Evolutionary conservation across 2,888 invertebrate genomes (phyloP).

Genomic region (Arrhopalites spinosus): DNA sequence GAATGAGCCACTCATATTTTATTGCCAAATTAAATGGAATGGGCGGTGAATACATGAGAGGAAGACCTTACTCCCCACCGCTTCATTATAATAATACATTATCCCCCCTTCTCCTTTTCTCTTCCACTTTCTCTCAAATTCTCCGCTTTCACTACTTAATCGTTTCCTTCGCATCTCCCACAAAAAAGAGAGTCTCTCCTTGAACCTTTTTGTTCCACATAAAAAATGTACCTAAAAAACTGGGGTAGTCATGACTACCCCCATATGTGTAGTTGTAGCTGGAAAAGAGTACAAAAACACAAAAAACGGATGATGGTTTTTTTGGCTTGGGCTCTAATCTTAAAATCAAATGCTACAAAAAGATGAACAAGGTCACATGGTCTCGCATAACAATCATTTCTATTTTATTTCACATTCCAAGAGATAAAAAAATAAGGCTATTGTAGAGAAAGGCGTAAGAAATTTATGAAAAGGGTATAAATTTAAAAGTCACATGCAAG

Average conservation of each 20-base stretch:
- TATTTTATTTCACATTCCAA: background rate
- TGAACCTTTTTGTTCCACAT: too few relatives aligned
- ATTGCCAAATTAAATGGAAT: conserved; percentile 3
- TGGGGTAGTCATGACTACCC: too few relatives aligned
- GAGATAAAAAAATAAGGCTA: too few relatives aligned
- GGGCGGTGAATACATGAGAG: background rate
- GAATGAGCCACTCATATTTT: conserved; percentile 10
- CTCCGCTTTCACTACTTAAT: background rate
- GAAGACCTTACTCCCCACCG: background rate
- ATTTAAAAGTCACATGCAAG: too few relatives aligned
- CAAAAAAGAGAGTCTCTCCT: too few relatives aligned
- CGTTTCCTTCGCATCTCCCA: background rate
- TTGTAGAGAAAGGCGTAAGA: too few relatives aligned
- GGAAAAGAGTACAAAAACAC: background rate
- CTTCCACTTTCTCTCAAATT: background rate
- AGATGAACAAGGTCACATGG: background rate
- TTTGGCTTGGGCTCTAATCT: background rate
- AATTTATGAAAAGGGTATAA: too few relatives aligned
- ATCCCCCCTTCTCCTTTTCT: background rate
- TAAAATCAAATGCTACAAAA: too few relatives aligned
- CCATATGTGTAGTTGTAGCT: too few relatives aligned
- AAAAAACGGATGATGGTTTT: background rate
- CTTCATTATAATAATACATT: too few relatives aligned
- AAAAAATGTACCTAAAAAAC: too few relatives aligned
- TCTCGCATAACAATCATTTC: background rate